Evolutionary conservation across 2,797 vertebrate genomes (phyloP).

Genomic region (Sebastes ruberrimus): DNA sequence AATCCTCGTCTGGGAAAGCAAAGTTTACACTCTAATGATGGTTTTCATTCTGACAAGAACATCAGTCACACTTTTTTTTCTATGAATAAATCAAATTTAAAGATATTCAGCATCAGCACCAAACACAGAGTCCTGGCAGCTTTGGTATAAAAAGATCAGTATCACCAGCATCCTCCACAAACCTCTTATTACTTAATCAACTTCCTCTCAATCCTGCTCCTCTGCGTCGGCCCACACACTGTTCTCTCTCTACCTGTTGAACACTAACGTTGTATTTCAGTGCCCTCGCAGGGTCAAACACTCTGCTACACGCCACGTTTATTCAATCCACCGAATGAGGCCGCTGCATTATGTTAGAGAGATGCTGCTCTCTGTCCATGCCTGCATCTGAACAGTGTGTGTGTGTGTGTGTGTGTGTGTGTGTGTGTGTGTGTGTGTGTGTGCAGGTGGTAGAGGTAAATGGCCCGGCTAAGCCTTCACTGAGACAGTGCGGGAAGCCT

Average conservation of each 20-base stretch:
- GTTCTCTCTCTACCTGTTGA: neutral
- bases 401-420: neutral
- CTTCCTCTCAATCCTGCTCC: neutral
- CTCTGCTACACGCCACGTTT: neutral
- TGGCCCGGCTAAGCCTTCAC: constrained; percentile 30
- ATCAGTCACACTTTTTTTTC: neutral
- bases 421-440: constrained; percentile 6
- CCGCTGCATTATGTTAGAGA: constrained; percentile 1
- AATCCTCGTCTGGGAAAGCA: neutral
- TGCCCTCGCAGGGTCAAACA: constrained; percentile 22
- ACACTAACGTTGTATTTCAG: neutral
- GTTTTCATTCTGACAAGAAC: neutral
- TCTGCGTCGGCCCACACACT: constrained; percentile 7
- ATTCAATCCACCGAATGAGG: neutral
- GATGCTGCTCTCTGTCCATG: neutral
- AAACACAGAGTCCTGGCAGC: neutral
- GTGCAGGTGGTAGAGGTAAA: constrained; percentile 51
- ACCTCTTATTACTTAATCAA: neutral
- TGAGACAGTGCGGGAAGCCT: constrained; percentile 52
- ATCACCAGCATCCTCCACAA: neutral
- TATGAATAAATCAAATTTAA: neutral
- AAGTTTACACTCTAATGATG: neutral
- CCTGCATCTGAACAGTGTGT: neutral
- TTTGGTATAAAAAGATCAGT: neutral
- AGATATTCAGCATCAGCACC: neutral